These are phyloP conservation scores for Egretta garzetta DNA, from an alignment of 2,113 vertebrate genomes.

Conservation along the genomic window DNA sequence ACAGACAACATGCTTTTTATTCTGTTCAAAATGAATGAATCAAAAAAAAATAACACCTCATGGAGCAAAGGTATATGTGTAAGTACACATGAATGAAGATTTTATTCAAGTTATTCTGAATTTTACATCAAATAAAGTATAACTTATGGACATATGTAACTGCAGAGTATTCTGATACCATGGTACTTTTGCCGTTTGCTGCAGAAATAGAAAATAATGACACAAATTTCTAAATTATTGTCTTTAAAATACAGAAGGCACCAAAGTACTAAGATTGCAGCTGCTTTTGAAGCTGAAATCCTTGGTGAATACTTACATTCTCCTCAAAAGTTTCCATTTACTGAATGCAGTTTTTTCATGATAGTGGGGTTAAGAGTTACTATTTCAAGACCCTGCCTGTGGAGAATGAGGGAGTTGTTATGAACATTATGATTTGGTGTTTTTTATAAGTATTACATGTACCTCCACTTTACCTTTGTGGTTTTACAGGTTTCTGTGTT, in stretches of 20 bases:
- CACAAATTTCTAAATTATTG: background rate
- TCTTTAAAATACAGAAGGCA: background rate
- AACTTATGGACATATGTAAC: background rate
- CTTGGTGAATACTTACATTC: background rate
- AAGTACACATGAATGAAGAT: background rate
- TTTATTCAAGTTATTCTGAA: background rate
- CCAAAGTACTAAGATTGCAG: background rate
- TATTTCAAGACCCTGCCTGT: background rate
- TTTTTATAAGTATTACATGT: background rate
- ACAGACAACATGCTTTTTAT: background rate
- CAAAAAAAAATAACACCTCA: background rate
- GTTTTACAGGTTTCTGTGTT: background rate
- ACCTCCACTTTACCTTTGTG: background rate
- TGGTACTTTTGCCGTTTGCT: background rate
- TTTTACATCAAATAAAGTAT: background rate
- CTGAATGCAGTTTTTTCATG: background rate
- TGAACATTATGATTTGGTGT: background rate
- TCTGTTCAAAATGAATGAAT: background rate
- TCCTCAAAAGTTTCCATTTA: background rate
- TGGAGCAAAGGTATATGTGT: background rate
- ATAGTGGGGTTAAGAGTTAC: background rate
- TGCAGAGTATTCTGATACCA: background rate
- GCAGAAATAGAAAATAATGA: background rate
- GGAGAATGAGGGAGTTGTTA: background rate
- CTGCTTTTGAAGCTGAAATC: background rate